Evolutionary conservation across 2,797 vertebrate species (phyloP).

Genomic region (Zalophus californianus): DNA sequence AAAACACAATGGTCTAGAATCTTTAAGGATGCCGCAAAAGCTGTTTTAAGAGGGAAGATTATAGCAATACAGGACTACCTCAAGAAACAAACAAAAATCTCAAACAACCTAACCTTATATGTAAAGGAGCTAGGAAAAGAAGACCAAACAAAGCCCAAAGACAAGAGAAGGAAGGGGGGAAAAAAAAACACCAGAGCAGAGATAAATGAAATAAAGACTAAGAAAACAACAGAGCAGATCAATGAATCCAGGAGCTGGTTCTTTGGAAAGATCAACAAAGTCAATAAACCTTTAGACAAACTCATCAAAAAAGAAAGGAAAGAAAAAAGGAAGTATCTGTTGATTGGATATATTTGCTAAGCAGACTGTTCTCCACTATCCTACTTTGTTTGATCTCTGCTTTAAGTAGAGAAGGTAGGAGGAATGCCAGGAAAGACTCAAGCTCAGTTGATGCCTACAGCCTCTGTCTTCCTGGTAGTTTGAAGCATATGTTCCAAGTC

Average conservation of each 20-base stretch:
- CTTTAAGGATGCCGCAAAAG: background rate
- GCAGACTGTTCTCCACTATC: background rate
- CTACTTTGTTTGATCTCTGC: background rate
- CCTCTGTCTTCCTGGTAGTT: background rate
- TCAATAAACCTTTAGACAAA: background rate
- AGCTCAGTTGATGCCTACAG: background rate
- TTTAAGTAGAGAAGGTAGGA: background rate
- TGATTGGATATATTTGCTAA: background rate
- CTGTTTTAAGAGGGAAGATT: background rate
- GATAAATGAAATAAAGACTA: background rate
- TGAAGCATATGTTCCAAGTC: background rate
- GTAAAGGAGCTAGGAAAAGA: background rate
- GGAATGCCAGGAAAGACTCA: background rate
- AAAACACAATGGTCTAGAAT: background rate
- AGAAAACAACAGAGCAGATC: background rate
- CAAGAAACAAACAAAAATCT: background rate
- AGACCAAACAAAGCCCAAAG: background rate
- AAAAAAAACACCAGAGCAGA: background rate
- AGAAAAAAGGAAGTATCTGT: background rate
- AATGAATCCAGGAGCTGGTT: background rate
- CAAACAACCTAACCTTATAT: background rate
- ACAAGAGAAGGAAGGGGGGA: background rate
- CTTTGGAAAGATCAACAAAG: background rate
- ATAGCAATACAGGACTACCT: background rate
- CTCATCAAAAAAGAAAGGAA: background rate